Conservation (phyloP, 2,797 vertebrate species). For the Molossus molossus region DNA sequence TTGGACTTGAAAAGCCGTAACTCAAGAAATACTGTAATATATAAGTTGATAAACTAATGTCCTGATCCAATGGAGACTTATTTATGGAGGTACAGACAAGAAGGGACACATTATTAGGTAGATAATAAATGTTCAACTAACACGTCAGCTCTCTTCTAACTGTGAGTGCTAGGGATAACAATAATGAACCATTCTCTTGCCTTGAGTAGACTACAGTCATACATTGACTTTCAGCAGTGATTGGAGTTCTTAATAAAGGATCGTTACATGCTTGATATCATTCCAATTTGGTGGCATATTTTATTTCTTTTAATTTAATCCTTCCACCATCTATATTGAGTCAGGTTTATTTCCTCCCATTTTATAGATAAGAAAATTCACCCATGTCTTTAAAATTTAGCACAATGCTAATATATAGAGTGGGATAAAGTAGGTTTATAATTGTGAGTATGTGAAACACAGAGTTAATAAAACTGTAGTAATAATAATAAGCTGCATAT, state of each 20-base stretch:
- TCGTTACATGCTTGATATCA: not conserved
- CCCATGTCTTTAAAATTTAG: not conserved
- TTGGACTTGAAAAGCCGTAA: not conserved
- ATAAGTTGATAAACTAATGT: not conserved
- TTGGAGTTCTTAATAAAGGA: not conserved
- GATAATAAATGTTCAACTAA: not conserved
- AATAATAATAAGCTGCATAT: not conserved
- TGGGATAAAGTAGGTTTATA: not conserved
- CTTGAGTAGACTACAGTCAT: not conserved
- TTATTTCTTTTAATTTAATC: constrained; percentile 19
- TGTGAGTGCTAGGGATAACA: not conserved
- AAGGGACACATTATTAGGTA: not conserved
- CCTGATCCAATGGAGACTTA: not conserved
- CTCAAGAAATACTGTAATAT: not conserved
- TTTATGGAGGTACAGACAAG: not conserved
- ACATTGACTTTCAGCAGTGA: not conserved
- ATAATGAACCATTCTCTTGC: constrained; percentile 3
- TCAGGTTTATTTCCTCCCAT: not conserved
- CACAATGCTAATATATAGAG: not conserved
- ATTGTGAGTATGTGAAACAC: not conserved
- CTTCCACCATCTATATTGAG: not conserved
- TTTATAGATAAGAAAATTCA: constrained; percentile 38
- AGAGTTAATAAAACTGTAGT: not conserved
- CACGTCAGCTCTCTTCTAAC: not conserved
- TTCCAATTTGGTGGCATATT: not conserved